Conservation (phyloP, 2,113 vertebrate species). For the Petroica traversi region DNA sequence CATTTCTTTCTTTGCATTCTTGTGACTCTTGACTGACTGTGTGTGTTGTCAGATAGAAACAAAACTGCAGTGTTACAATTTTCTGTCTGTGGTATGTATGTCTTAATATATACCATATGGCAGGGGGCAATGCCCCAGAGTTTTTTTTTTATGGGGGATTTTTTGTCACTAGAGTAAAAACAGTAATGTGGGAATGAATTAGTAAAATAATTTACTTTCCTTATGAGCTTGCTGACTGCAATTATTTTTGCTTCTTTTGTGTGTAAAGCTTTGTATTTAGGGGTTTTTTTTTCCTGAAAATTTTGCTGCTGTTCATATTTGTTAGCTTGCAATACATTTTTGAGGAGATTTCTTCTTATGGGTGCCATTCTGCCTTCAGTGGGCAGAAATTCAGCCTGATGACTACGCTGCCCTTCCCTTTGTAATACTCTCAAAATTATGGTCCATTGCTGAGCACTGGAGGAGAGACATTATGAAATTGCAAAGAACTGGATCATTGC, state of each 20-base stretch:
- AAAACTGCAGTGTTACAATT: constrained; percentile 25
- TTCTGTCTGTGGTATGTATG: constrained; percentile 8
- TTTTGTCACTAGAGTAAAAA: constrained; percentile 37
- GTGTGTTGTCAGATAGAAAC: constrained; percentile 33
- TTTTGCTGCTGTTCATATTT: neutral
- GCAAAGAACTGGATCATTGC: neutral
- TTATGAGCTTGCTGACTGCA: neutral
- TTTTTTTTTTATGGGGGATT: neutral
- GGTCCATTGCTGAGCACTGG: neutral
- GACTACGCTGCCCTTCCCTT: neutral
- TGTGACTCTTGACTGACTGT: constrained; percentile 12
- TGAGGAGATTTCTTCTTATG: neutral
- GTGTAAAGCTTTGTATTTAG: neutral
- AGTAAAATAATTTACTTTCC: constrained; percentile 25
- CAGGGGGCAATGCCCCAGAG: neutral
- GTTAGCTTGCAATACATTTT: neutral
- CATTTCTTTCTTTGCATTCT: neutral
- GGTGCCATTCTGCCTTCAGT: neutral
- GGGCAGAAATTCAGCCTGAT: neutral
- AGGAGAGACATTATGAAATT: neutral
- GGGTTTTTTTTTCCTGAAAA: neutral
- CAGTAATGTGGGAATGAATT: neutral
- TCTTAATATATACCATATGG: constrained; percentile 44
- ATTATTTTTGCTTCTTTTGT: constrained; percentile 5
- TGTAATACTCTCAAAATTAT: no score